Percentiles rank a stretch among this genome's conserved stretches.
These are phyloP conservation scores for Metalampra italica DNA, from an alignment of 2,888 invertebrate genomes.

Conservation along the genomic window DNA sequence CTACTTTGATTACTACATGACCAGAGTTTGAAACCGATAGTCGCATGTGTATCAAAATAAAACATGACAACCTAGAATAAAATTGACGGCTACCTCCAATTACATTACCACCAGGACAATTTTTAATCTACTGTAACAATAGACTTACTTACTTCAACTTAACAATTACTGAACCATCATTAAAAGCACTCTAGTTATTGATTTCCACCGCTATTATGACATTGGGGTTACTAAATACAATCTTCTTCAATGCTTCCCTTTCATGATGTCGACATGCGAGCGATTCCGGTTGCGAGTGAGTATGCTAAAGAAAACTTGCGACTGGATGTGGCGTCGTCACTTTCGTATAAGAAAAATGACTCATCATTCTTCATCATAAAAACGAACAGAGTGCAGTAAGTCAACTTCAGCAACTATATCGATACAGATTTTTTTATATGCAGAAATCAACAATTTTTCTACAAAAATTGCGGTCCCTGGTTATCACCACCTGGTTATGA, in stretches of 20 bases:
- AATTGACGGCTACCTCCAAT: background rate
- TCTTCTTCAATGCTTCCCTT: conserved; percentile 27
- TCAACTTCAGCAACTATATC: too few species aligned
- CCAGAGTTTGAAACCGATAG: background rate
- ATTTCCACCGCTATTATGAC: conserved; percentile 17
- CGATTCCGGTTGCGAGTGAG: background rate
- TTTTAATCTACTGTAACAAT: background rate
- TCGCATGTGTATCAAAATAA: background rate
- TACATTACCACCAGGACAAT: background rate
- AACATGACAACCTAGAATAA: background rate
- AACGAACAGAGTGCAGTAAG: too few species aligned
- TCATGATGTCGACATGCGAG: conserved; percentile 6
- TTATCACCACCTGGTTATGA: too few species aligned
- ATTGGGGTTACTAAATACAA: conserved; percentile 35
- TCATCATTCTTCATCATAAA: too few species aligned
- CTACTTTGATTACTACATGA: too few species aligned
- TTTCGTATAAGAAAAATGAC: too few species aligned
- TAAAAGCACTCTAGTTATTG: conserved; percentile 17
- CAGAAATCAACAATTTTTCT: too few species aligned
- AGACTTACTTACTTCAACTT: background rate
- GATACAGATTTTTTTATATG: too few species aligned
- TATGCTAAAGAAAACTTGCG: background rate
- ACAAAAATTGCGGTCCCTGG: too few species aligned
- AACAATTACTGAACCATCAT: background rate
- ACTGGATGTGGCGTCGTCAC: background rate